Base-by-base conservation (phyloP, 1,140 invertebrate species). In the Ceratina japonica region DNA sequence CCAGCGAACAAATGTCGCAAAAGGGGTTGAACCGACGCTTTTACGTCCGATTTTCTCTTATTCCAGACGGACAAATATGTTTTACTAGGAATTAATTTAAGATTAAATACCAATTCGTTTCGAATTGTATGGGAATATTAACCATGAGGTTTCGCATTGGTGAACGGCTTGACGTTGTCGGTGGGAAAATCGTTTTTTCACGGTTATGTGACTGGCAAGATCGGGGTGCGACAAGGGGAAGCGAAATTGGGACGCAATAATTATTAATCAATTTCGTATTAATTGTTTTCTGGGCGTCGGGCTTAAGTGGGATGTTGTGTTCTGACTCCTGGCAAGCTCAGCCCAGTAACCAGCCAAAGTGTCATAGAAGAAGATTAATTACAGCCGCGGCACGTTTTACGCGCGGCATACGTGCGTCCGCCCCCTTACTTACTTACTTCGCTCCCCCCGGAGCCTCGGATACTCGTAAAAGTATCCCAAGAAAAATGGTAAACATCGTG, bases 211-310 rank as follows among this genome's bases (percentile, higher is more conserved):
- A 86, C 81, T 82, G n/a, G 75, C 79, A 22, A 63, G 75, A 85
- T 4, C 12, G 5, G 66, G 22, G 44, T 70, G 54, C 62, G 59
- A 76, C 79, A 70, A 70, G 69, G 74, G 51, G 74, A 22, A 65
- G 44, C 64, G 78, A 82, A 89, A 86, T 84, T 89, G 81, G 81
- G 78, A 80, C 84, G 83, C 81, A 64, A 78, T 88, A 86, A 86
- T 87, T 89, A 90, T 90, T 90, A 90, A 90, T 90, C 89, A 88
- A 90, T 90, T 90, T 87, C 81, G 74, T 88, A 90, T 90, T 90
- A 89, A 90, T 90, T 90, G 89, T 89, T 90, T 90, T 89, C 84
- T 66, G 27, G 79, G 84, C 83, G 83, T 81, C 73, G 68, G 16
- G 82, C 84, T 86, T 90, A 90, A 90, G 89, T 90, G 89, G 87